Evolutionary conservation across 92 coral and sea anemone species (phyloP).

Genomic region (Pocillopora meandrina): DNA sequence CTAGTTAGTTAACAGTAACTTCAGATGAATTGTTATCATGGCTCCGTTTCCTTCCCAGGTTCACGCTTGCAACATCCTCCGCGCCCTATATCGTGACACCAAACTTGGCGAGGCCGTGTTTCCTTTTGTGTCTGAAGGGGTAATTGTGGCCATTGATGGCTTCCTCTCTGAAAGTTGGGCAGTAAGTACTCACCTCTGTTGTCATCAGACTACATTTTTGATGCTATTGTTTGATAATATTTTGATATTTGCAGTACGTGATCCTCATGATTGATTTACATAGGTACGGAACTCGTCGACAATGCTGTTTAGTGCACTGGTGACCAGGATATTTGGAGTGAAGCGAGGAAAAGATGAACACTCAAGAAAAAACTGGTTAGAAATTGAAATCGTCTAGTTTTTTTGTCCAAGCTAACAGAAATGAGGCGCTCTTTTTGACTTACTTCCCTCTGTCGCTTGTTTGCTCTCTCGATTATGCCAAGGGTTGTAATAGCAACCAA

Average conservation of each 20-base stretch:
- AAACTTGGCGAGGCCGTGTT: constrained; percentile 90
- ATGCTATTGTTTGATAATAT: background rate
- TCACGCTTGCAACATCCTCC: constrained; percentile 92
- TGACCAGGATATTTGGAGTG: constrained; percentile 94
- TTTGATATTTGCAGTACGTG: background rate
- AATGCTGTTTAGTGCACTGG: constrained; percentile 88
- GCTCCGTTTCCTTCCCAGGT: constrained; percentile 52
- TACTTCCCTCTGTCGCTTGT: background rate
- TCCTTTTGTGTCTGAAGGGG: constrained; percentile 90
- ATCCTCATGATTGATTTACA: background rate
- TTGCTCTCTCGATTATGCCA: too few relatives aligned
- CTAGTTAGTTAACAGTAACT: background rate
- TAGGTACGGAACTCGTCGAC: constrained; percentile 98
- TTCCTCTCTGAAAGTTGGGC: constrained; percentile 97
- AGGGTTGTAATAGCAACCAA: too few relatives aligned
- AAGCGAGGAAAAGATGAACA: constrained; percentile 88
- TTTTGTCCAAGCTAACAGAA: too few relatives aligned
- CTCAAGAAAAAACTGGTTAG: constrained; percentile 79
- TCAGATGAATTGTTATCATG: background rate
- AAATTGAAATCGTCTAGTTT: background rate
- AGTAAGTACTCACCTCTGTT: constrained; percentile 59
- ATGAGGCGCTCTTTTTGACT: background rate
- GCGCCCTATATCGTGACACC: constrained; percentile 91
- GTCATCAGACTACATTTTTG: background rate
- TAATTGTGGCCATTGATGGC: constrained; percentile 82